These are phyloP conservation scores for Brachionus plicatilis DNA, from an alignment of 1,140 invertebrate species.

Conservation along the genomic window DNA sequence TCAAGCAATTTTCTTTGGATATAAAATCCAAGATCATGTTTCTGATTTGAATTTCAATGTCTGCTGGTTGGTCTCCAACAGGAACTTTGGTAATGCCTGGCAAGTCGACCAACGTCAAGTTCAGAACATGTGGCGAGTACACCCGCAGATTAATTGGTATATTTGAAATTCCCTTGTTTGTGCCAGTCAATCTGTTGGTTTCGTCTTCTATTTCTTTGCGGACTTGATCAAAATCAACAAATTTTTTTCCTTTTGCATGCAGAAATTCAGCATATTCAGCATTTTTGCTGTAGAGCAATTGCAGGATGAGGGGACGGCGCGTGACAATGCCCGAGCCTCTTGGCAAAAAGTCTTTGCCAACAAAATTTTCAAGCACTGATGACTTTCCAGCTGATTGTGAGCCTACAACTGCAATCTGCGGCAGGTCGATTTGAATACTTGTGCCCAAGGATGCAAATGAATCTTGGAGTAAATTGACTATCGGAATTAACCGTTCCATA, in stretches of 20 bases:
- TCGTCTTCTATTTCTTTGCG: conserved; percentile 93
- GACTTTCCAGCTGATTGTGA: conserved; percentile 98
- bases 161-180: conserved; percentile 96
- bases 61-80: conserved; percentile 55
- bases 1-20: conserved; percentile 57
- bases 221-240: conserved; percentile 89
- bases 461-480: conserved; percentile 98
- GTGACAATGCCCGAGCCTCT: conserved; percentile 96
- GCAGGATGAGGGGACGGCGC: conserved; percentile 89
- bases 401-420: conserved; percentile 98
- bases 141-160: conserved; percentile 96
- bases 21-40: conserved; percentile 58
- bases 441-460: conserved; percentile 93
- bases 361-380: conserved; percentile 98
- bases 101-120: conserved; percentile 56
- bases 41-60: conserved; percentile 55
- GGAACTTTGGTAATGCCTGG: conserved; percentile 57
- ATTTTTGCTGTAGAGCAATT: conserved; percentile 71
- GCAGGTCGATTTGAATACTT: conserved; percentile 95
- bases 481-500: conserved; percentile 95
- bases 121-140: conserved; percentile 82
- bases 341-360: conserved; percentile 67
- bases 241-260: conserved; percentile 95
- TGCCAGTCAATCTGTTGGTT: conserved; percentile 90
- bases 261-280: conserved; percentile 92